Evolutionary conservation across 2,113 vertebrate species (phyloP).

Genomic region (Nothobranchius furzeri): DNA sequence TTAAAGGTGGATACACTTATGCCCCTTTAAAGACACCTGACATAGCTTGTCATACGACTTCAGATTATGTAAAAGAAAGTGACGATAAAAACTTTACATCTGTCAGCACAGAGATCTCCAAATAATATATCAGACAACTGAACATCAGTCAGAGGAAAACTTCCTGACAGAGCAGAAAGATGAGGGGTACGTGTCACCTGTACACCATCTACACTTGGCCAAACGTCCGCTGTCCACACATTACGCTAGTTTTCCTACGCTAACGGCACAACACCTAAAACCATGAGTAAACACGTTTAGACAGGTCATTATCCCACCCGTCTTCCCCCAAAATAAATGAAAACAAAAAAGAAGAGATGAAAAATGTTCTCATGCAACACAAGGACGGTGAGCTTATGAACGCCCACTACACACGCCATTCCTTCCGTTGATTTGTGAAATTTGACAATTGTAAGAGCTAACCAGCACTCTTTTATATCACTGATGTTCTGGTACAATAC

Average conservation of each 20-base stretch:
- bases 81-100: conserved; percentile 73
- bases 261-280: conserved; percentile 64
- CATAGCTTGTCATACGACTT: conserved; percentile 64
- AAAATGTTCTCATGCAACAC: conserved; percentile 36
- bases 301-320: conserved; percentile 24
- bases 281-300: conserved; percentile 60
- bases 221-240: conserved; percentile 12
- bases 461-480: conserved; percentile 67
- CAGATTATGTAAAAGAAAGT: conserved; percentile 61
- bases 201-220: conserved; percentile 58
- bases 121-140: conserved; percentile 78
- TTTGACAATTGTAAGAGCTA: conserved; percentile 57
- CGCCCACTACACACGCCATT: conserved; percentile 6
- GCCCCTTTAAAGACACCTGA: conserved; percentile 60
- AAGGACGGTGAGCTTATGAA: conserved; percentile 22
- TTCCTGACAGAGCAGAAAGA: conserved; percentile 75
- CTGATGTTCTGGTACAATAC: conserved; percentile 59
- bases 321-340: conserved; percentile 51
- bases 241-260: conserved; percentile 48
- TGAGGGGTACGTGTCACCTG: conserved; percentile 42
- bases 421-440: conserved; percentile 56
- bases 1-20: conserved; percentile 57
- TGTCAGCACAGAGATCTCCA: conserved; percentile 76
- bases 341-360: conserved; percentile 45
- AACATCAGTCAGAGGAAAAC: conserved; percentile 78